These are phyloP conservation scores for Torymus texanus DNA, from an alignment of 2,888 invertebrate genomes.

Conservation along the genomic window DNA sequence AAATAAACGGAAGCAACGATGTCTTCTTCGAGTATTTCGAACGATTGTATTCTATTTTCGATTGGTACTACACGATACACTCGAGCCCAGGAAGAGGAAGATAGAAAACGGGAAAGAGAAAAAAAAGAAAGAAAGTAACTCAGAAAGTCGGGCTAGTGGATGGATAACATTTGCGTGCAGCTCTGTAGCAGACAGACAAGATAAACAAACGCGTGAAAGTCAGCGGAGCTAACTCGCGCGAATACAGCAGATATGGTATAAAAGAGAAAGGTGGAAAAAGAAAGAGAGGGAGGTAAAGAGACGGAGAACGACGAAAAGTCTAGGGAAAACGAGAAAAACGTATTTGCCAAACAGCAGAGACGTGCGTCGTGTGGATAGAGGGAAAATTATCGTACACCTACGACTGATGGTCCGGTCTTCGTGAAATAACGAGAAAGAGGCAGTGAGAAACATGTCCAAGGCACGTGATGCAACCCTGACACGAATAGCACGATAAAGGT, in stretches of 20 bases:
- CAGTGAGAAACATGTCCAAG: too few species aligned
- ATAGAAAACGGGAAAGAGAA: background rate
- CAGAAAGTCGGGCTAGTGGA: background rate
- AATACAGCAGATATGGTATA: background rate
- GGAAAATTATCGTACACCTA: slow-evolving; percentile 18
- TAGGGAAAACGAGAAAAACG: slow-evolving; percentile 1
- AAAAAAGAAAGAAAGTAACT: background rate
- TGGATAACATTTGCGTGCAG: background rate
- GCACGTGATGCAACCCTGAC: too few species aligned
- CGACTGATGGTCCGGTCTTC: too few species aligned
- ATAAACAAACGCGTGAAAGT: slow-evolving; percentile 42
- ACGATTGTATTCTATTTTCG: slow-evolving; percentile 7
- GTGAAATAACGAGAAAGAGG: too few species aligned
- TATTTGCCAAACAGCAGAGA: slow-evolving; percentile 22
- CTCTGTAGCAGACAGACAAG: slow-evolving; percentile 29
- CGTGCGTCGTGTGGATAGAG: background rate
- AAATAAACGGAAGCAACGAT: background rate
- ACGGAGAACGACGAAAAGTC: too few species aligned
- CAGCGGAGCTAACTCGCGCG: slow-evolving; percentile 34
- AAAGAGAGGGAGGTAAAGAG: background rate
- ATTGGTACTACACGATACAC: slow-evolving; percentile 2
- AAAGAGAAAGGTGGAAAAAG: background rate
- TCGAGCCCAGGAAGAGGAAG: slow-evolving; percentile 8
- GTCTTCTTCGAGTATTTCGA: background rate
- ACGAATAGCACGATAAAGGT: too few species aligned